Evolutionary conservation across 2,797 vertebrate species (phyloP).

Genomic region (Natrix natrix): DNA sequence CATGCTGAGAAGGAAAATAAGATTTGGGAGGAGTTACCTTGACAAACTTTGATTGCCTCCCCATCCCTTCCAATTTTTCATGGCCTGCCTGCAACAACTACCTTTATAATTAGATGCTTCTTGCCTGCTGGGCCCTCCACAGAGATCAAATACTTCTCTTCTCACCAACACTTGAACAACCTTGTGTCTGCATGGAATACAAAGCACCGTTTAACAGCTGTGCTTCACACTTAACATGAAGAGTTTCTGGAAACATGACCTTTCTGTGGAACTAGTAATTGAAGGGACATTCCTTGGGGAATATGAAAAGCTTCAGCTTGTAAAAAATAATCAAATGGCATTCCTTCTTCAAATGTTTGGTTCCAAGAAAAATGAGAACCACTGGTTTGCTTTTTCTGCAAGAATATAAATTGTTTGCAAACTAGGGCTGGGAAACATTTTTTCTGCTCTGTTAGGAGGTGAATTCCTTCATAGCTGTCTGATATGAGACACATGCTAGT

Average conservation of each 20-base stretch:
- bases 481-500: not conserved
- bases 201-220: not conserved
- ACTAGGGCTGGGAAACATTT: not conserved
- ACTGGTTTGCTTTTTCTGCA: not conserved
- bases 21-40: not conserved
- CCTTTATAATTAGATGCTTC: slow-evolving; percentile 22
- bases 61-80: not conserved
- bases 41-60: not conserved
- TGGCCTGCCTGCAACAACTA: not conserved
- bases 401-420: not conserved
- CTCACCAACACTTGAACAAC: slow-evolving; percentile 6
- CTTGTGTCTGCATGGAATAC: not conserved
- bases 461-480: not conserved
- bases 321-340: not conserved
- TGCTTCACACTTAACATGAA: not conserved
- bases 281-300: slow-evolving; percentile 6
- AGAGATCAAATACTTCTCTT: slow-evolving; percentile 10
- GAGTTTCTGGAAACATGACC: not conserved
- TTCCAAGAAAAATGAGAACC: not conserved
- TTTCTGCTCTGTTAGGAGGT: too few species aligned
- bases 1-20: not conserved
- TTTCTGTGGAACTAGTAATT: slow-evolving; percentile 3
- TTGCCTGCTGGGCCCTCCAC: not conserved
- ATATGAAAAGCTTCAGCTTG: not conserved
- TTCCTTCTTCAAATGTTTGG: not conserved